Evolutionary conservation across 2,888 invertebrate genomes (phyloP).

Genomic region (Pterostichus niger): DNA sequence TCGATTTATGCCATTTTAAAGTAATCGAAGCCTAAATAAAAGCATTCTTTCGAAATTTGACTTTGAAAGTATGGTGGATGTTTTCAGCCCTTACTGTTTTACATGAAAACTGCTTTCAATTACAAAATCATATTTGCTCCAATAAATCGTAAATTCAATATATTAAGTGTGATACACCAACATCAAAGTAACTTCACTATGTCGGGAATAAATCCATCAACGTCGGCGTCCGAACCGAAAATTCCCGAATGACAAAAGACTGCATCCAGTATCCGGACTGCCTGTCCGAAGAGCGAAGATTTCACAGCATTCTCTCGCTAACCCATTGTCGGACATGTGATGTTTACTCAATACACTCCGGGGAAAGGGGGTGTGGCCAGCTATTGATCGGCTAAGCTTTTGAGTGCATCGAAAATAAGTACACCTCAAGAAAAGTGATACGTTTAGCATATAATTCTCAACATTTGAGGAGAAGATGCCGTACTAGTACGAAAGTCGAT

Average conservation of each 20-base stretch:
- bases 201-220: constrained; percentile 20
- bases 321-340: constrained; percentile 42
- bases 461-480: no score
- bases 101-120: no score
- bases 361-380: constrained; percentile 16
- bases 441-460: background rate
- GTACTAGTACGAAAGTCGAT: no score
- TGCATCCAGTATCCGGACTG: constrained; percentile 8
- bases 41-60: no score
- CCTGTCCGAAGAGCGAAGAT: background rate
- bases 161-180: constrained; percentile 33
- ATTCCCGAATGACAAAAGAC: constrained; percentile 36
- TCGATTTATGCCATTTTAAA: no score
- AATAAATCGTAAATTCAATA: constrained; percentile 5
- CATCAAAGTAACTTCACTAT: constrained; percentile 15
- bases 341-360: constrained; percentile 44
- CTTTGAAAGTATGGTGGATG: no score
- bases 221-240: background rate
- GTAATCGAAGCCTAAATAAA: no score
- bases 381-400: constrained; percentile 43
- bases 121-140: background rate
- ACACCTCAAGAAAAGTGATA: constrained; percentile 27
- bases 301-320: constrained; percentile 18
- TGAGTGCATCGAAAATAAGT: constrained; percentile 35
- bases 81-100: no score